phyloP scores from a whole-genome alignment of 2,113 vertebrate genomes.

The Thomomys bottae region DNA sequence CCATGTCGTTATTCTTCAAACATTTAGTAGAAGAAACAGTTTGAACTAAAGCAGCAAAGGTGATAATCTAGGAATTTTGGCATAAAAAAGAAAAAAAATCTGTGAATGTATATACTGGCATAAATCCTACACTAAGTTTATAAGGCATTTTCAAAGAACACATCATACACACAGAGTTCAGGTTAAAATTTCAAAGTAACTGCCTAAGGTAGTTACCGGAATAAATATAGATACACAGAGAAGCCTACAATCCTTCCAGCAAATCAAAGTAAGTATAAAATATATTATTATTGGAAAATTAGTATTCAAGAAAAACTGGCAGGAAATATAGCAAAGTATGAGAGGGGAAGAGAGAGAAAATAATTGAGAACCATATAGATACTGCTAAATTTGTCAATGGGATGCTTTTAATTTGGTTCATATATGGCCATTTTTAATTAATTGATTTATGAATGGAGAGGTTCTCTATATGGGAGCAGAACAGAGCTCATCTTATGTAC shows the following conservation, averaged over 20 bases:
- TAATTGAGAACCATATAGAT: not conserved
- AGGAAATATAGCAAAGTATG: not conserved
- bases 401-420: conserved; percentile 19
- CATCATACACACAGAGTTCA: not conserved
- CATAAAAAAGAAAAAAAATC: conserved; percentile 63
- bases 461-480: not conserved
- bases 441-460: conserved; percentile 7
- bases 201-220: conserved; percentile 29
- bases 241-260: conserved; percentile 22
- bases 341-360: not conserved
- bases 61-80: conserved; percentile 53
- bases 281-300: conserved; percentile 2
- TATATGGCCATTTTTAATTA: not conserved
- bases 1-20: conserved; percentile 39
- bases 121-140: conserved; percentile 14
- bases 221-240: conserved; percentile 17
- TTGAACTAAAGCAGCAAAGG: conserved; percentile 34
- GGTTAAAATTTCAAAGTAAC: conserved; percentile 62
- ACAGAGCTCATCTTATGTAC: not conserved
- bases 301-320: not conserved
- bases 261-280: conserved; percentile 42
- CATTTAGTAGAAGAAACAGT: conserved; percentile 53
- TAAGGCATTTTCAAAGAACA: conserved; percentile 36
- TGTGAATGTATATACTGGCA: conserved; percentile 39
- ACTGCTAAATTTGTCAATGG: not conserved